These are phyloP conservation scores for Anodontia alba DNA, from an alignment of 2,888 invertebrate genomes.

Conservation along the genomic window DNA sequence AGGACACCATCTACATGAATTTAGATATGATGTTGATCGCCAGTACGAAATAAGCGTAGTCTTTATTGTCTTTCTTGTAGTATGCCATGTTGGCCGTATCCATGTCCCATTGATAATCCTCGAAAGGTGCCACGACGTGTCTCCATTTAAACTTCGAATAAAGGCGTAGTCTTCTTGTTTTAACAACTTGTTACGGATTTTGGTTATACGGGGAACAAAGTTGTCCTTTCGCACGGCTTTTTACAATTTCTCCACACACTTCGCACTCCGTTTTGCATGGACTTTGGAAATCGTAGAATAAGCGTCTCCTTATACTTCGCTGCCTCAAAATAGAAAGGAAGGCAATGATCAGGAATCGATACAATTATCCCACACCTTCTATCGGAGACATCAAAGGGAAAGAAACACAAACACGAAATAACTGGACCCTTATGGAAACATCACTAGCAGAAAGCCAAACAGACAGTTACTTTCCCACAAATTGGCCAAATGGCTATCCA, in stretches of 20 bases:
- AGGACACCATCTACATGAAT: slow-evolving; percentile 35
- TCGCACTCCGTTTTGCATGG: slow-evolving; percentile 8
- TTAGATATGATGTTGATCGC: slow-evolving; percentile 44
- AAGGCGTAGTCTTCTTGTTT: slow-evolving; percentile 56
- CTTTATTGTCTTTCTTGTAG: slow-evolving; percentile 46
- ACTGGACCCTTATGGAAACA: no score
- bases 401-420: no score
- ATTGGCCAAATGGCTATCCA: no score
- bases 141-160: slow-evolving; percentile 41
- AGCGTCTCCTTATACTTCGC: background rate
- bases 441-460: no score
- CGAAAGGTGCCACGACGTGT: slow-evolving; percentile 40
- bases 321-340: no score
- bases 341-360: background rate
- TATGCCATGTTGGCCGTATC: slow-evolving; percentile 48
- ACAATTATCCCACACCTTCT: no score
- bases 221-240: slow-evolving; percentile 52
- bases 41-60: slow-evolving; percentile 45
- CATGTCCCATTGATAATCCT: slow-evolving; percentile 53
- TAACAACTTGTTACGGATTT: slow-evolving; percentile 54
- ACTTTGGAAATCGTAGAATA: slow-evolving; percentile 4
- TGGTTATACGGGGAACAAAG: slow-evolving; percentile 39
- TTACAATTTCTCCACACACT: slow-evolving; percentile 56
- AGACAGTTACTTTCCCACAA: no score
- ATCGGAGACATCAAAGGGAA: no score